Evolutionary conservation across 2,888 invertebrate species (phyloP), one percentile per base, ranked within the genome.

Genomic region (Tiphia femorata): DNA sequence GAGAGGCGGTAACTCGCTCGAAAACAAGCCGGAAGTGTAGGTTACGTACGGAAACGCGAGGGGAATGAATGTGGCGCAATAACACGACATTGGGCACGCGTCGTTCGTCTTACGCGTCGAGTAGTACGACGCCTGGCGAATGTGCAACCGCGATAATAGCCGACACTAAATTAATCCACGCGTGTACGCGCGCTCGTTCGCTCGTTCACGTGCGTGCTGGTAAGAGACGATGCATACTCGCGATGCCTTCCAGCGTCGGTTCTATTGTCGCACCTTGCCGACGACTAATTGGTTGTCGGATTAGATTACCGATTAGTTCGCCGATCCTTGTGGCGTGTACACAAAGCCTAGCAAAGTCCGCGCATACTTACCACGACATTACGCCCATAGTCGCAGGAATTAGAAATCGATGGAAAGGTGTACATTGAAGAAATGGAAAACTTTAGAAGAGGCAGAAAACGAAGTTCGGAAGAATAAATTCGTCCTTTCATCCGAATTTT

Each of bases 91-190:
- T 55, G 58, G 59, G 54, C 50, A 50, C 53, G 58, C 58, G 53
- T 49, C 70, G 75, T 76, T 62, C 70, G 67, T 75, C 75, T 76
- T 75, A 62, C 67, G 46, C 52, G 68, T 62, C 62, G 66, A 60
- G 66, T 64, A 59, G 63, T 57, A 62, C 56, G 42, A 46, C 62
- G 43, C 49, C 58, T n/a, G 52, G 62, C 62, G 67, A 69, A 68
- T 71, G 70, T 68, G 70, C 67, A 66, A 68, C 70, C 65, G 68
- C 62, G 72, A 77, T 76, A 75, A 77, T 76, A 66, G 66, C 54
- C 54, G 61, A 54, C 64, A 67, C 64, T 76, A 76, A 76, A 77
- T 77, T 76, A 75, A 72, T 73, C 67, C 59, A 46, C 48, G 52
- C 20, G 35, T 42, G 56, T 52, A 49, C 35, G 37, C 30, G 48